These are phyloP conservation scores for Brachyopa scutellaris DNA, from an alignment of 2,888 invertebrate species.

Conservation along the genomic window DNA sequence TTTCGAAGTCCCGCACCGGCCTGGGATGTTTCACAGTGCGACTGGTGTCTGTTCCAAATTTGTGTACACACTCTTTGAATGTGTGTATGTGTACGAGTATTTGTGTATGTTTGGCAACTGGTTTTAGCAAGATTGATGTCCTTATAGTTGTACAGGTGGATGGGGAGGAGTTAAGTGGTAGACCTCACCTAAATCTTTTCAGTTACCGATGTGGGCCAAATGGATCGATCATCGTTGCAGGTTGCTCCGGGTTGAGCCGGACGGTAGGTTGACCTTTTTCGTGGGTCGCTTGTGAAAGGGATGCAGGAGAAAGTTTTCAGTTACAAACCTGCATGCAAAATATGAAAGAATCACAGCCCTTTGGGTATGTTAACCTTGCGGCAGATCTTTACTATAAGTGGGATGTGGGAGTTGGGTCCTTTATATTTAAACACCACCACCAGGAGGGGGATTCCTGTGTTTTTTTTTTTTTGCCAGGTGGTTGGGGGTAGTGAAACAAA, in stretches of 20 bases:
- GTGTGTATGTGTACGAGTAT: constrained; percentile 5
- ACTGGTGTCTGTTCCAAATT: constrained; percentile 50
- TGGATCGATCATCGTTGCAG: constrained; percentile 52
- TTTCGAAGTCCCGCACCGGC: constrained; percentile 5
- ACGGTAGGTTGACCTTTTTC: constrained; percentile 52
- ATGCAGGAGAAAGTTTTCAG: constrained; percentile 58
- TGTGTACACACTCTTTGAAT: neutral
- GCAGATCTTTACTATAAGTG: neutral
- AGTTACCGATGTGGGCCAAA: constrained; percentile 50
- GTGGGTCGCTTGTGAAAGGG: constrained; percentile 2
- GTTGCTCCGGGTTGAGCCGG: neutral
- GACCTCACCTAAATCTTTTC: constrained; percentile 54
- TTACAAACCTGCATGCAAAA: constrained; percentile 63
- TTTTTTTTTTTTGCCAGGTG: neutral
- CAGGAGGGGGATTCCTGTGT: neutral
- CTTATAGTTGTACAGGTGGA: constrained; percentile 38
- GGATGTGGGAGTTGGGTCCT: constrained; percentile 14
- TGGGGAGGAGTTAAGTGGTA: constrained; percentile 35
- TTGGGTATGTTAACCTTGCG: neutral
- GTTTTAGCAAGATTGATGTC: constrained; percentile 60
- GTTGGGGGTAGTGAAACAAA: no score
- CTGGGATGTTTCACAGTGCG: constrained; percentile 43
- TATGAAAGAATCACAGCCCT: constrained; percentile 4
- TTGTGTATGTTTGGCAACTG: constrained; percentile 24
- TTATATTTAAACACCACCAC: constrained; percentile 20